Evolutionary conservation across 2,797 vertebrate species (phyloP).

Genomic region (Sternotherus odoratus): DNA sequence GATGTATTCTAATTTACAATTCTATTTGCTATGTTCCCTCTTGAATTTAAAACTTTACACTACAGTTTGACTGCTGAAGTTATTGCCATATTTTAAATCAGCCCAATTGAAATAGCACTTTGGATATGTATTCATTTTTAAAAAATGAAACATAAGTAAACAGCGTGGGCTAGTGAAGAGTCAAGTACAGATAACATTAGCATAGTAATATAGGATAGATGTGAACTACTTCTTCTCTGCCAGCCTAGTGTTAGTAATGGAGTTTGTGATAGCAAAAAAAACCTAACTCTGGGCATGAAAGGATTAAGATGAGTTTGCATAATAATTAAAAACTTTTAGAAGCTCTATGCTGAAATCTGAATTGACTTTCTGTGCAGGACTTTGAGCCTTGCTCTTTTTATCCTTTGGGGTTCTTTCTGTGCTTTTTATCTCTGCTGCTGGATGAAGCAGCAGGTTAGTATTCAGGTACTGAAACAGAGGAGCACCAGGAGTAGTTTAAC

Average conservation of each 20-base stretch:
- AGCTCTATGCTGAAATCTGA: neutral
- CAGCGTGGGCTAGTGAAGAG: neutral
- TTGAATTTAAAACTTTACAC: neutral
- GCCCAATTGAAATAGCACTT: neutral
- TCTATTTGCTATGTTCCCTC: neutral
- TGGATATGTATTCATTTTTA: neutral
- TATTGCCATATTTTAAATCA: neutral
- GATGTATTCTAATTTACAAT: neutral
- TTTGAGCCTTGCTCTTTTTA: neutral
- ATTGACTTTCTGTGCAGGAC: constrained; percentile 19
- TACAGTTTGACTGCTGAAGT: neutral
- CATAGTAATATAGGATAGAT: neutral
- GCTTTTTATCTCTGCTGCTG: constrained; percentile 19
- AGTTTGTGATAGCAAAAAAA: neutral
- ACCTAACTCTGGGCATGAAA: neutral
- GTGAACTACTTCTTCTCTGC: neutral
- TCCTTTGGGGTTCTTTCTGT: constrained; percentile 1
- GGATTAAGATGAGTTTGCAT: constrained; percentile 1
- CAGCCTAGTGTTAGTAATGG: neutral
- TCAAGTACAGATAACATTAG: neutral
- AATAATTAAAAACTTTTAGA: constrained; percentile 21
- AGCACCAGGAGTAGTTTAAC: neutral
- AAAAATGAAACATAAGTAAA: neutral
- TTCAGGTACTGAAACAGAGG: constrained; percentile 30
- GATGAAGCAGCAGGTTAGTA: constrained; percentile 6